Percentiles rank a stretch among this genome's conserved stretches.
Conservation (phyloP, 2,888 invertebrate species). For the Neoitamus cyanurus region DNA sequence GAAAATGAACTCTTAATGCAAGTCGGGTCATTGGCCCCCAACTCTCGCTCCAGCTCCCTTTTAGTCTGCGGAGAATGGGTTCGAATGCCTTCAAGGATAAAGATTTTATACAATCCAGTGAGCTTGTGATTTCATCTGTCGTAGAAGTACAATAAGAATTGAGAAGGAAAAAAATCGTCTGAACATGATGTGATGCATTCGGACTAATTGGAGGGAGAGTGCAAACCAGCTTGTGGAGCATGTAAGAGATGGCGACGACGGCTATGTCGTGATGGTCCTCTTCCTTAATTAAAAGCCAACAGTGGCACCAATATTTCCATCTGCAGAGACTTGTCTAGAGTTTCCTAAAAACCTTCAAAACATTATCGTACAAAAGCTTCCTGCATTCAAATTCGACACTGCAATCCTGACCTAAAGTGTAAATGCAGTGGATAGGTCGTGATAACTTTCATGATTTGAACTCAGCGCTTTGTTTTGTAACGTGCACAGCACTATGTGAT, state of each 20-base stretch:
- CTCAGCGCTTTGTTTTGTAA: too few relatives aligned
- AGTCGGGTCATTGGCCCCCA: not conserved
- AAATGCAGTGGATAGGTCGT: not conserved
- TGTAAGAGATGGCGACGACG: not conserved
- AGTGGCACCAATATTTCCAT: not conserved
- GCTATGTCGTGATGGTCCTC: not conserved
- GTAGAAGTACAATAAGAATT: not conserved
- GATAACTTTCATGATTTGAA: not conserved
- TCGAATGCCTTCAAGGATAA: slow-evolving; percentile 1
- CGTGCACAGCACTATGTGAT: not conserved
- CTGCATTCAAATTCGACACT: not conserved
- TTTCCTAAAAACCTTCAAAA: not conserved
- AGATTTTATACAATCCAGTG: not conserved
- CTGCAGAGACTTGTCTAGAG: not conserved
- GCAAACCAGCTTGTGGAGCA: not conserved
- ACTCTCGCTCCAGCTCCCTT: not conserved
- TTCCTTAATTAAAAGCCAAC: not conserved
- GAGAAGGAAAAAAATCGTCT: not conserved
- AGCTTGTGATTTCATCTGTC: slow-evolving; percentile 1
- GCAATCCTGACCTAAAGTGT: not conserved
- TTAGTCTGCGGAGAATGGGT: not conserved
- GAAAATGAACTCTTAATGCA: not conserved
- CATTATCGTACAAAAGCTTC: not conserved
- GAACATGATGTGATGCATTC: not conserved
- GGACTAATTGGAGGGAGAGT: not conserved